Conservation (phyloP, 2,888 invertebrate species). For the Ichneumoninae sp. region DNA sequence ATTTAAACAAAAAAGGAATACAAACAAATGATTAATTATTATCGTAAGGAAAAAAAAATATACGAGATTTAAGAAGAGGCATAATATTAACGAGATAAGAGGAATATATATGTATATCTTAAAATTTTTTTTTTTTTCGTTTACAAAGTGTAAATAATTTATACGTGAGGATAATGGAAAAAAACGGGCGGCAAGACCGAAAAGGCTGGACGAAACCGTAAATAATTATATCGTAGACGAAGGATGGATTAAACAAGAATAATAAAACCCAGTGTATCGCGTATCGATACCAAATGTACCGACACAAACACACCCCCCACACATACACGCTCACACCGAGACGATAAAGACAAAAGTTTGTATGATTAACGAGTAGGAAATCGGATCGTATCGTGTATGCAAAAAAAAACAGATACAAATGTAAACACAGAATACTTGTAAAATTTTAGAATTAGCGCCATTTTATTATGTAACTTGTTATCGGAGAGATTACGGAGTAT, state of each 20-base stretch:
- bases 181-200: slow-evolving; percentile 62
- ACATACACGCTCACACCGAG: slow-evolving; percentile 52
- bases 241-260: slow-evolving; percentile 41
- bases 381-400: slow-evolving; percentile 71
- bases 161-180: slow-evolving; percentile 70
- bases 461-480: slow-evolving; percentile 83
- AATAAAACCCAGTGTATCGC: slow-evolving; percentile 25
- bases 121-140: slow-evolving; percentile 62
- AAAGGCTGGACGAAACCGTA: slow-evolving; percentile 62
- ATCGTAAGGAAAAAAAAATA: slow-evolving; percentile 67
- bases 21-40: slow-evolving; percentile 74
- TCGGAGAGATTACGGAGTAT: slow-evolving; percentile 78
- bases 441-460: slow-evolving; percentile 82
- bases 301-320: slow-evolving; percentile 50
- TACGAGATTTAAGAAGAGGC: slow-evolving; percentile 70
- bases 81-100: slow-evolving; percentile 73
- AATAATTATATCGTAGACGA: slow-evolving; percentile 64
- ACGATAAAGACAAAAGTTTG: slow-evolving; percentile 55
- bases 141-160: slow-evolving; percentile 80
- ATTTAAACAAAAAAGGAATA: slow-evolving; percentile 1
- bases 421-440: slow-evolving; percentile 78
- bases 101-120: slow-evolving; percentile 72
- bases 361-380: slow-evolving; percentile 62
- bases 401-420: slow-evolving; percentile 36
- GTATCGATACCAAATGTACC: slow-evolving; percentile 58